Conservation (phyloP, 1,140 invertebrate genomes). For the Drosophila lacertosa region DNA sequence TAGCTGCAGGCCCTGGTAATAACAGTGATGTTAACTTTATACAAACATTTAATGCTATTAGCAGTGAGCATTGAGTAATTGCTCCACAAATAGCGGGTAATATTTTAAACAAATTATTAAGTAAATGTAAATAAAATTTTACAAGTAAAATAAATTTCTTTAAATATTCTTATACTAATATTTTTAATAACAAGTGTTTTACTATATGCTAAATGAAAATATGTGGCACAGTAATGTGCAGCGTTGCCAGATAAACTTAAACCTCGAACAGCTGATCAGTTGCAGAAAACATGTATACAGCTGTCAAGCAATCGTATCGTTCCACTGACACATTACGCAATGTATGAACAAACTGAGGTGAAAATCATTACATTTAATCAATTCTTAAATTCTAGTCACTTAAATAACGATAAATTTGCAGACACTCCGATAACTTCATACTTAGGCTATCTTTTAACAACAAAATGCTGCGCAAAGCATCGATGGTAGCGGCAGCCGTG, state of each 20-base stretch:
- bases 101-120: no score
- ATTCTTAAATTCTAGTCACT: slow-evolving; percentile 32
- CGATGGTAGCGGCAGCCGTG: slow-evolving; percentile 63
- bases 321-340: slow-evolving; percentile 64
- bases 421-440: slow-evolving; percentile 6
- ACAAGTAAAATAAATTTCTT: no score
- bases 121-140: no score
- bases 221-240: no score
- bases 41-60: slow-evolving; percentile 2
- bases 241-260: slow-evolving; percentile 18
- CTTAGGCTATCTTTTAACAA: slow-evolving; percentile 9
- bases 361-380: slow-evolving; percentile 35
- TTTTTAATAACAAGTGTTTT: no score
- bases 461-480: slow-evolving; percentile 70
- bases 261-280: slow-evolving; percentile 26
- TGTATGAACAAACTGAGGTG: slow-evolving; percentile 58
- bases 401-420: slow-evolving; percentile 16
- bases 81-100: background rate
- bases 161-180: no score
- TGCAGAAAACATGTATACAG: background rate
- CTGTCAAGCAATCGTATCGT: slow-evolving; percentile 49
- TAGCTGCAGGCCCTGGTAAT: slow-evolving; percentile 5
- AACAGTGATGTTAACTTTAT: background rate
- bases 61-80: background rate
- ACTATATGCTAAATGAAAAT: no score